These are phyloP conservation scores for Empidonax traillii DNA, from an alignment of 2,113 vertebrate species.

Conservation along the genomic window DNA sequence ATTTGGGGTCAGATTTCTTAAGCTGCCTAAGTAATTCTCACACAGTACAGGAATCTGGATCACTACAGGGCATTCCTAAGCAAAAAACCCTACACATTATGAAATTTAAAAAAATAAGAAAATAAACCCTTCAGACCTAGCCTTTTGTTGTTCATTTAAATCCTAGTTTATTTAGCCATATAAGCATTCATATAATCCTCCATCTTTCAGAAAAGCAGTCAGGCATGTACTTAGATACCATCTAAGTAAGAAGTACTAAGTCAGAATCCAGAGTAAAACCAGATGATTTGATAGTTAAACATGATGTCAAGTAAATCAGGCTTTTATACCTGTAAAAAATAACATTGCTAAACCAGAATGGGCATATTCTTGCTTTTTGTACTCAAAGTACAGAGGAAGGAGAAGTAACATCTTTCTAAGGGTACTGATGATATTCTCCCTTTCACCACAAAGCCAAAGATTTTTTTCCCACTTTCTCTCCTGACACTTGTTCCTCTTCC, in stretches of 20 bases:
- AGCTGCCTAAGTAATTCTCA: not conserved
- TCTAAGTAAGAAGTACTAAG: too few species aligned
- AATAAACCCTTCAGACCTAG: not conserved
- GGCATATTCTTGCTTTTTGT: not conserved
- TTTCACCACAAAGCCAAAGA: not conserved
- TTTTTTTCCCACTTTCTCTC: not conserved
- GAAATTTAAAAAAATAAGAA: not conserved
- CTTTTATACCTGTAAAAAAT: not conserved
- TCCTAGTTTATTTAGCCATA: not conserved
- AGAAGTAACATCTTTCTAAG: not conserved
- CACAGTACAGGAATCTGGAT: not conserved
- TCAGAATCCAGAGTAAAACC: not conserved
- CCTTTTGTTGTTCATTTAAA: not conserved
- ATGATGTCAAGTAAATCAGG: not conserved
- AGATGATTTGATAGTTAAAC: not conserved
- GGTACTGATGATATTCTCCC: not conserved
- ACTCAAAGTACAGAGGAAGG: not conserved
- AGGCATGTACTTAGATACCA: not conserved
- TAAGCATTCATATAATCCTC: not conserved
- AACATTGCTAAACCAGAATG: not conserved
- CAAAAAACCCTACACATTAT: rapidly evolving
- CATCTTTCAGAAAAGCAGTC: not conserved
- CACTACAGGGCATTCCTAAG: not conserved
- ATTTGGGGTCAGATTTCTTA: not conserved
- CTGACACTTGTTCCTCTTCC: not conserved